These are phyloP conservation scores for Apodemus speciosus DNA, from an alignment of 2,113 vertebrate species.

Conservation along the genomic window DNA sequence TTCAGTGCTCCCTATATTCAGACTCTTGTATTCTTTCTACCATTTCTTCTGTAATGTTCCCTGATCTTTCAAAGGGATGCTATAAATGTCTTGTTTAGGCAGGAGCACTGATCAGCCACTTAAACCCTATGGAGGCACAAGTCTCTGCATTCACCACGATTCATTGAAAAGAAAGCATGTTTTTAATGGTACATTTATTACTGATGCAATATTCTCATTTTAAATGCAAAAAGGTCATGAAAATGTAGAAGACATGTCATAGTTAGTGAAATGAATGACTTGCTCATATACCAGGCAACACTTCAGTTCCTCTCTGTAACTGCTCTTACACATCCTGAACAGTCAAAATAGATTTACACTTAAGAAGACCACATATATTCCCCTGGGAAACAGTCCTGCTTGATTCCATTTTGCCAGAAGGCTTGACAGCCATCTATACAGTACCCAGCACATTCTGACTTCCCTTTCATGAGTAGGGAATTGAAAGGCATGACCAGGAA, in stretches of 20 bases:
- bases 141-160: background rate
- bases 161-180: background rate
- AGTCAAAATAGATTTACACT: conserved; percentile 66
- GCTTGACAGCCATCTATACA: background rate
- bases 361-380: conserved; percentile 51
- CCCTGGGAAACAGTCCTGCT: conserved; percentile 41
- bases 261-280: conserved; percentile 42
- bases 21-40: background rate
- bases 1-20: background rate
- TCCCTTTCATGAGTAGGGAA: conserved; percentile 26
- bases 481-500: conserved; percentile 52
- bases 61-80: background rate
- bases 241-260: conserved; percentile 55
- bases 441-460: conserved; percentile 43
- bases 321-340: conserved; percentile 65
- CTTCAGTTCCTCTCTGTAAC: conserved; percentile 61
- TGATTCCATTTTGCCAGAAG: background rate
- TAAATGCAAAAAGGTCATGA: conserved; percentile 61
- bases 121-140: background rate
- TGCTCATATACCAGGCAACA: conserved; percentile 72
- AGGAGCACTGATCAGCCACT: background rate
- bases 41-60: background rate
- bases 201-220: conserved; percentile 31
- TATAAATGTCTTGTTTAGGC: background rate
- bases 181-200: conserved; percentile 41